A percentile compares a stretch with the other conserved stretches of the same genome.
phyloP scores from a whole-genome alignment of 2,797 vertebrate genomes.

The Darevskia mixta region DNA sequence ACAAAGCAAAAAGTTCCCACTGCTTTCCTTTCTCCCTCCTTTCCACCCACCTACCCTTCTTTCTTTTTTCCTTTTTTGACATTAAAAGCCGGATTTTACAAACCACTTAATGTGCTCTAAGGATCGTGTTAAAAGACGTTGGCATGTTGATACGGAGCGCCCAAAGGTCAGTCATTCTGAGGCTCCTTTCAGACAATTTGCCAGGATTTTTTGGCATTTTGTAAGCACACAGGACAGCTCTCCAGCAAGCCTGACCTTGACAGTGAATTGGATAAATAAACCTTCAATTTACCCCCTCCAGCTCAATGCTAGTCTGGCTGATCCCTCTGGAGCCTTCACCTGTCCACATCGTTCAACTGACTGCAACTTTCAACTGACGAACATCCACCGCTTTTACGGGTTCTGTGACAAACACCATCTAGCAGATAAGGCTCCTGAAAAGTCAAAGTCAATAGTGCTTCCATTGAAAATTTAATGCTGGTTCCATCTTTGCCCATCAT shows the following conservation, averaged over 20 bases:
- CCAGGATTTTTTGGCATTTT: conserved; percentile 97
- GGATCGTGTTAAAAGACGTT: conserved; percentile 89
- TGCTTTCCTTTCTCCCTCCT: background rate
- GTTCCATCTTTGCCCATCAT: conserved; percentile 89
- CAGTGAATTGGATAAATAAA: conserved; percentile 99
- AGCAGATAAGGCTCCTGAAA: conserved; percentile 89
- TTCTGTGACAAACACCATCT: conserved; percentile 97
- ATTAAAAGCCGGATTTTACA: conserved; percentile 87
- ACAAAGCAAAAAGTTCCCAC: background rate
- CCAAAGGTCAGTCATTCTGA: conserved; percentile 99
- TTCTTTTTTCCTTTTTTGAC: conserved; percentile 57
- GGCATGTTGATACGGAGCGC: conserved; percentile 92
- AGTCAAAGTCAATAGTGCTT: conserved; percentile 97
- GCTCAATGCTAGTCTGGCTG: conserved; percentile 81
- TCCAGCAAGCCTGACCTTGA: conserved; percentile 98
- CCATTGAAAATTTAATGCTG: conserved; percentile 97
- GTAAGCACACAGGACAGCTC: conserved; percentile 97
- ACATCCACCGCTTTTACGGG: conserved; percentile 87
- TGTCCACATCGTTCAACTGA: conserved; percentile 96
- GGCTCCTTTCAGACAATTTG: conserved; percentile 92
- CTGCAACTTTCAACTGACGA: conserved; percentile 85
- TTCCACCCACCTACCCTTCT: background rate
- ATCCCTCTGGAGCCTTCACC: conserved; percentile 98
- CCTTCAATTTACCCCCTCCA: conserved; percentile 98
- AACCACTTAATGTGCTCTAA: conserved; percentile 91